Evolutionary conservation across 2,797 vertebrate genomes (phyloP).

Genomic region (Lacerta viridis): DNA sequence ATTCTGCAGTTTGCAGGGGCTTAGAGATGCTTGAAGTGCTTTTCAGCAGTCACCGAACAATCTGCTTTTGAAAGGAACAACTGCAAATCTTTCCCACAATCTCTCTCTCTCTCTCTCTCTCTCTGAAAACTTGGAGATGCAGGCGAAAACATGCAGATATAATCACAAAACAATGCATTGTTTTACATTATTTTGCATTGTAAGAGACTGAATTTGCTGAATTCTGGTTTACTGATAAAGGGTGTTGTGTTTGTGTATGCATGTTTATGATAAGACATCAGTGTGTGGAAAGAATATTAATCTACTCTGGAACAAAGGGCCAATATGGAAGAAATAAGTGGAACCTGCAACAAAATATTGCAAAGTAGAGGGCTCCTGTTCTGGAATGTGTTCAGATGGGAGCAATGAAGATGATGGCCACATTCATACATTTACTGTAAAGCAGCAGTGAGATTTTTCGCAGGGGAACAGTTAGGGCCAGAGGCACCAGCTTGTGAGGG

Average conservation of each 20-base stretch:
- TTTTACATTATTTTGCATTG: not conserved
- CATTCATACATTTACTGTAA: too few species aligned
- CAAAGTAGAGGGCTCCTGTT: too few species aligned
- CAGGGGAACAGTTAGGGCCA: too few species aligned
- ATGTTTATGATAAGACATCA: not conserved
- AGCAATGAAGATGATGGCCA: too few species aligned
- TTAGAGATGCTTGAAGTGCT: slow-evolving; percentile 59
- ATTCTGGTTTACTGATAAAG: slow-evolving; percentile 2
- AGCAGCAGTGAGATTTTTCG: too few species aligned
- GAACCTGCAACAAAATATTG: not conserved
- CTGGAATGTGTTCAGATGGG: too few species aligned
- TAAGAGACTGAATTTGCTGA: not conserved
- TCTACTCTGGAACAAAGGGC: not conserved
- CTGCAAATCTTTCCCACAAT: not conserved
- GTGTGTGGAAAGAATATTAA: slow-evolving; percentile 20
- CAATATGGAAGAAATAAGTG: not conserved
- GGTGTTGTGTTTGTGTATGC: not conserved
- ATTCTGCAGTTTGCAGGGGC: slow-evolving; percentile 70
- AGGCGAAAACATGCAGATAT: not conserved
- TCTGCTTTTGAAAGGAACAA: slow-evolving; percentile 47
- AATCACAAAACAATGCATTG: not conserved
- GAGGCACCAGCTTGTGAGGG: too few species aligned
- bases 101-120: not conserved
- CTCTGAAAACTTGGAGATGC: not conserved
- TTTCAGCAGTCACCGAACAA: slow-evolving; percentile 60